Evolutionary conservation across 1,140 invertebrate genomes (phyloP), one percentile per base, ranked within the genome.

Genomic region (Eciton burchellii): DNA sequence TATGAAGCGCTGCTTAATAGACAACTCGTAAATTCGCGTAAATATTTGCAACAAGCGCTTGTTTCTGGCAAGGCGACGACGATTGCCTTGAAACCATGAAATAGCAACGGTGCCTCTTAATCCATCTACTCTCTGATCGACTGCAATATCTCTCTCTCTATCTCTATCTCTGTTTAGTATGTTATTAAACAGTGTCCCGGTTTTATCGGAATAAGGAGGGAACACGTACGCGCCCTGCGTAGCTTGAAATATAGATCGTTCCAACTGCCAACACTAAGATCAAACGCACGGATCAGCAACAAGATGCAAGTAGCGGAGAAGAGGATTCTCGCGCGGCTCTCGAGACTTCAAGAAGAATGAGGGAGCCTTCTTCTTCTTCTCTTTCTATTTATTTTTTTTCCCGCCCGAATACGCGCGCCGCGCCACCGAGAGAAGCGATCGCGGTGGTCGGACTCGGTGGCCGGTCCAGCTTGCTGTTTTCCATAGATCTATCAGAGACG

Each of bases 401-500:
- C 24, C 19, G 45, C 68, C 43, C 26, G 49, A n/a, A 41, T 3
- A 35, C 68, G n/a, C n/a, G n/a, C n/a, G n/a, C n/a, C n/a, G n/a
- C n/a, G 57, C 57, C 57, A 74, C 70, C 70, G 26, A 11, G 26
- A 11, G 77, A 26, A 24, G 43, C 52, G 54, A 54, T 54, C 60
- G 70, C 24, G 54, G 70, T 74, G 70, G 57, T 83, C 81, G 52
- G 60, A 45, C 81, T 66, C 35, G 63, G 52, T 62, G 74, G 73
- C 62, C 62, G 43, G 62, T 43, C 6, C 11, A 45, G 24, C 74
- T 56, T 21, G 63, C 63, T 83, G 66, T 62, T 43, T 24, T 52
- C 54, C 71, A 84, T 62, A 63, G 60, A 84, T 84, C 74, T 71
- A 72, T 82, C 68, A 24, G 74, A 79, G 52, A n/a, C 41, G 26